Evolutionary conservation across 2,113 vertebrate species (phyloP), one percentile per base, ranked within the genome.

Genomic region (Orycteropus afer): DNA sequence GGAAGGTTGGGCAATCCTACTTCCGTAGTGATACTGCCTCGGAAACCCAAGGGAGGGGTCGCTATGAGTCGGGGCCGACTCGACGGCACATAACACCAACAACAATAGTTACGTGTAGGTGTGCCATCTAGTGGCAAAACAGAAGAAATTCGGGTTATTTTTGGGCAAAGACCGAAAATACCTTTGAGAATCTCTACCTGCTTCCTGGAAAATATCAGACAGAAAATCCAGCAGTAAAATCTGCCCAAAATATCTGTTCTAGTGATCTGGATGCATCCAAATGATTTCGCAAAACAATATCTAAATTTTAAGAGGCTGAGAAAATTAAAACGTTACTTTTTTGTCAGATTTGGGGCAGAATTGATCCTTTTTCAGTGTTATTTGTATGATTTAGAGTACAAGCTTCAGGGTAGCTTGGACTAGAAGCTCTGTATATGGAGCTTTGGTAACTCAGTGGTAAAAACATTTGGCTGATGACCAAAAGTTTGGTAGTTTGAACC

Each of bases 91-190:
- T n/a, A n/a, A n/a, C n/a, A n/a, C n/a, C n/a, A n/a, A n/a, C n/a
- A n/a, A n/a, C n/a, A n/a, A n/a, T n/a, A 22, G 11, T 81, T 67
- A 23, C n/a, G 77, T 80, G 8, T 61, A 34, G 2, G 8, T 89
- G 1, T 86, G 93, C 76, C 95, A 96, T 93, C 97, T 95, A 96
- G 96, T 96, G 96, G 89, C 59, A 3, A 0, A 2, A 57, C 9
- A 1, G 22, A 55, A 92, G 69, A 93, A 88, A 49, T 78, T 34
- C 81, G 59, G 5, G 37, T 2, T 25, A 34, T 42, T 91, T 92
- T 88, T 11, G 42, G 45, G n/a, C 40, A 92, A 55, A 8, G 25
- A 57, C 32, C 23, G 4, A 42, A 37, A 20, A 34, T 22, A 0
- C 12, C 9, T 11, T 53, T 53, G 8, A 34, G 25, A 63, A 63